phyloP scores from a whole-genome alignment of 1,140 invertebrate species.

The Ganaspis sp. region DNA sequence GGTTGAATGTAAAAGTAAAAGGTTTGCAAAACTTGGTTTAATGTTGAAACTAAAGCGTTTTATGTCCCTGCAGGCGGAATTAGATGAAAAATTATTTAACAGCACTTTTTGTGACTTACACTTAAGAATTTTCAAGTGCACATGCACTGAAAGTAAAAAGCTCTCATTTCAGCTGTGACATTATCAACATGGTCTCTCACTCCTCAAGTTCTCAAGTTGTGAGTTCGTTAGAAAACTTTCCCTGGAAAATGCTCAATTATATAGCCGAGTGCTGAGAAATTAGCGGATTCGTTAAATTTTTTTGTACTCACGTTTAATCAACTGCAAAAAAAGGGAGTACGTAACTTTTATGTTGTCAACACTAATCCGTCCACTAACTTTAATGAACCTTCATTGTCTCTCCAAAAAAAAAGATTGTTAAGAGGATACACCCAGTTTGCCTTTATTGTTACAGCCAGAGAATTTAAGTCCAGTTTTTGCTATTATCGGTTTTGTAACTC shows the following conservation, averaged over 20 bases:
- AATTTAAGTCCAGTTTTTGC: too few relatives aligned
- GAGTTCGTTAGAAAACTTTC: constrained; percentile 10
- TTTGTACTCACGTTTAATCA: background rate
- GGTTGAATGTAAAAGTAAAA: background rate
- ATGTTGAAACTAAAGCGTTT: background rate
- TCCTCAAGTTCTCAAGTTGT: background rate
- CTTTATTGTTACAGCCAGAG: too few relatives aligned
- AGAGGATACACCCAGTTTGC: too few relatives aligned
- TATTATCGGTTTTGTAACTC: too few relatives aligned
- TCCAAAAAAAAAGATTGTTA: background rate
- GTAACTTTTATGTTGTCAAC: background rate
- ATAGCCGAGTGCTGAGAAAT: background rate
- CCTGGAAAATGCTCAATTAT: background rate
- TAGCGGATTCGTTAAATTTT: constrained; percentile 13
- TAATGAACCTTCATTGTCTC: background rate
- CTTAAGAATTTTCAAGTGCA: constrained; percentile 2
- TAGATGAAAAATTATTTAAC: constrained; percentile 10
- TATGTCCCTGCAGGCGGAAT: background rate
- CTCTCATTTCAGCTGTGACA: background rate
- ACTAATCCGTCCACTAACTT: background rate
- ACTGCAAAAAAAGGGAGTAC: background rate
- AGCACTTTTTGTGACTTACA: background rate
- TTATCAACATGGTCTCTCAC: constrained; percentile 2
- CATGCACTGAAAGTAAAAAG: constrained; percentile 13
- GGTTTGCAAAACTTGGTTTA: background rate